Base-by-base conservation (phyloP, 1,140 invertebrate species). In the Anastrepha obliqua region DNA sequence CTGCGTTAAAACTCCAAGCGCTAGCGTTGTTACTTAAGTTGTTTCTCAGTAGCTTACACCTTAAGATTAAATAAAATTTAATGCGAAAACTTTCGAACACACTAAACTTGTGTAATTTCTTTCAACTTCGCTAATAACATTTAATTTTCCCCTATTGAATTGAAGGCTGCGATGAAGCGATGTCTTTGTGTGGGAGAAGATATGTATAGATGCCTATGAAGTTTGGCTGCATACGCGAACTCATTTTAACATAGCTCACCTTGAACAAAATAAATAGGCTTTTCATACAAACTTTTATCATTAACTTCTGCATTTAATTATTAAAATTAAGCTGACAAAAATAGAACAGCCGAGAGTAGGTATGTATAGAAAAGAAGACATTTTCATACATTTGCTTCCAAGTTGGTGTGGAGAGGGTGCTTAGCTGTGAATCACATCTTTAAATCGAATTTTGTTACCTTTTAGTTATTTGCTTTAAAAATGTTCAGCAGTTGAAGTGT, bases 81-180 rank as follows among this genome's bases (percentile, higher is more conserved):
- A 81, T 81, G 44, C 47, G 47, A 81, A 81, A 81, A 81, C 44
- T 81, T 81, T 20, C 7, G n/a, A 81, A 55, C 8, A 20, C 20
- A 81, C 20, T 81, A 81, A 81, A 81, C 47, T 81, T 81, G 17
- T 20, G 44, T 81, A 81, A 81, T 81, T 55, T 81, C 74, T 81
- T 81, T 58, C 74, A 55, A 55, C 67, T 74, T 81, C 44, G 51
- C 47, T 29, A 81, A 81, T 74, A 74, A 74, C 39, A 74, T 74
- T 74, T 74, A 81, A 81, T 81, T 81, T 81, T 81, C n/a, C 74
- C 47, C 55, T 81, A 81, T 81, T 81, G 47, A 47, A 51, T 81
- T 81, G 44, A 13, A n/a, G 51, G 74, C 17, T 29, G 17, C 47
- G 74, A 5, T 55, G 74, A 44, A 51, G 2, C 47, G 9, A 2